A percentile compares a stretch with the other conserved stretches of the same genome.
These are phyloP conservation scores for Drosophila carrolli DNA, from an alignment of 1,140 invertebrate genomes.

Conservation along the genomic window DNA sequence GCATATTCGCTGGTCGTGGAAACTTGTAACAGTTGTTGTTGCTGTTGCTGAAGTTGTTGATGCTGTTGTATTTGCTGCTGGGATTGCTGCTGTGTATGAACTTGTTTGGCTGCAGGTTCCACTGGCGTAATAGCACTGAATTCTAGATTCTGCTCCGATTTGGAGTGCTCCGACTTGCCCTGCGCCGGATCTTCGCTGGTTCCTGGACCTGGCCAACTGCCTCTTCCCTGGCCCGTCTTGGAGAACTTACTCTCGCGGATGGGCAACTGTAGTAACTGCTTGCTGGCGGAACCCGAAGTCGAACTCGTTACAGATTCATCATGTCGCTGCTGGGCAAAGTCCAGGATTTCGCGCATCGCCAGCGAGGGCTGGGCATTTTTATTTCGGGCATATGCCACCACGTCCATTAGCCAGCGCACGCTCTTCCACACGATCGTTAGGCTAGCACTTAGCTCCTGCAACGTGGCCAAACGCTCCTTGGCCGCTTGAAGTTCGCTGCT, in stretches of 20 bases:
- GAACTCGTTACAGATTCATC: conserved; percentile 19
- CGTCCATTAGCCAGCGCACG: conserved; percentile 97
- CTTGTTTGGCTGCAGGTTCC: conserved; percentile 15
- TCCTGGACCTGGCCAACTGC: conserved; percentile 93
- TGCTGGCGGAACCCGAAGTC: conserved; percentile 44
- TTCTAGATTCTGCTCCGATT: conserved; percentile 92
- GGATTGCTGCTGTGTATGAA: conserved; percentile 16
- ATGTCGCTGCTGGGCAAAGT: conserved; percentile 52
- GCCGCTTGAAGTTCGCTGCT: conserved; percentile 93
- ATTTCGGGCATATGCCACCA: conserved; percentile 96
- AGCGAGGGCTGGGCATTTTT: conserved; percentile 85
- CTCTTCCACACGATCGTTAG: conserved; percentile 95
- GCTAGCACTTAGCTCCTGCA: conserved; percentile 93
- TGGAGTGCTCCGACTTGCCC: conserved; percentile 89
- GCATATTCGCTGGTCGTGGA: conserved; percentile 81
- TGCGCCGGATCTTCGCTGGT: conserved; percentile 84
- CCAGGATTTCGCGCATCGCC: conserved; percentile 75
- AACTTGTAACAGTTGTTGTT: conserved; percentile 85
- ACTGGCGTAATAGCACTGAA: conserved; percentile 78
- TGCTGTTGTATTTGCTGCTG: conserved; percentile 36
- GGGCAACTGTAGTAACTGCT: conserved; percentile 89
- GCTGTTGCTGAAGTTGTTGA: conserved; percentile 65
- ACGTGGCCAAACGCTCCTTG: conserved; percentile 91
- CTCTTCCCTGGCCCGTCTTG: conserved; percentile 90
- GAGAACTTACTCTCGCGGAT: conserved; percentile 90